A percentile compares a stretch with the other conserved stretches of the same genome.
Conservation (phyloP, 30 jellyfish, hydroid and myxozoan genomes). For the Pelagia noctiluca region DNA sequence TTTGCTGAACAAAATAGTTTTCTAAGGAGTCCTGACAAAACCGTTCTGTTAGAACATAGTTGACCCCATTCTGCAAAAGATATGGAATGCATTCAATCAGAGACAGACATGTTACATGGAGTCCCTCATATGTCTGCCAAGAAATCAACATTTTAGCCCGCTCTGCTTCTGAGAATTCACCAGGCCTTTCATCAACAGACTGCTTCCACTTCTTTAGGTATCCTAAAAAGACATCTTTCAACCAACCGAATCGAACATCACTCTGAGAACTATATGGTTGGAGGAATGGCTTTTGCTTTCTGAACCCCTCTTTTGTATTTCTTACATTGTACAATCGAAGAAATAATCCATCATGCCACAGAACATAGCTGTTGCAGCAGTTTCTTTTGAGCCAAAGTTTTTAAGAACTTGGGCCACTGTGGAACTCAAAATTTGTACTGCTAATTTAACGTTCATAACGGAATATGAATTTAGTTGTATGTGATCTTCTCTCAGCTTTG, state of each 20-base stretch:
- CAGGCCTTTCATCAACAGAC: constrained; percentile 34
- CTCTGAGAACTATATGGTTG: constrained; percentile 16
- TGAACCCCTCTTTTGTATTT: constrained; percentile 16
- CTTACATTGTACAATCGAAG: constrained; percentile 19
- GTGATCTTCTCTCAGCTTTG: too few relatives aligned
- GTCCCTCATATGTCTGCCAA: not conserved
- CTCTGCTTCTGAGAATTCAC: too few relatives aligned
- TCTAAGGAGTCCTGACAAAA: not conserved
- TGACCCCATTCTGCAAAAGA: not conserved
- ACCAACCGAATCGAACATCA: constrained; percentile 49
- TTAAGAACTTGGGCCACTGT: too few relatives aligned
- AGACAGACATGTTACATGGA: not conserved
- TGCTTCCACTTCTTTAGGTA: constrained; percentile 24
- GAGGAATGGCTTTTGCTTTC: constrained; percentile 24
- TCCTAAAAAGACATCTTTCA: constrained; percentile 7
- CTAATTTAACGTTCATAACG: too few relatives aligned
- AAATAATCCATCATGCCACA: constrained; percentile 31
- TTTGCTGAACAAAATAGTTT: not conserved
- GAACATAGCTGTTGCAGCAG: constrained; percentile 32
- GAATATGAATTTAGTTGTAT: too few relatives aligned
- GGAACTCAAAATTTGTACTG: too few relatives aligned
- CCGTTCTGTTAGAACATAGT: not conserved
- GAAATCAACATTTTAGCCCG: not conserved
- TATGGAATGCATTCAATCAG: not conserved
- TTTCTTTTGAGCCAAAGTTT: constrained; percentile 24